phyloP scores from a whole-genome alignment of 1,140 invertebrate species.

The Drosophila bifasciata region DNA sequence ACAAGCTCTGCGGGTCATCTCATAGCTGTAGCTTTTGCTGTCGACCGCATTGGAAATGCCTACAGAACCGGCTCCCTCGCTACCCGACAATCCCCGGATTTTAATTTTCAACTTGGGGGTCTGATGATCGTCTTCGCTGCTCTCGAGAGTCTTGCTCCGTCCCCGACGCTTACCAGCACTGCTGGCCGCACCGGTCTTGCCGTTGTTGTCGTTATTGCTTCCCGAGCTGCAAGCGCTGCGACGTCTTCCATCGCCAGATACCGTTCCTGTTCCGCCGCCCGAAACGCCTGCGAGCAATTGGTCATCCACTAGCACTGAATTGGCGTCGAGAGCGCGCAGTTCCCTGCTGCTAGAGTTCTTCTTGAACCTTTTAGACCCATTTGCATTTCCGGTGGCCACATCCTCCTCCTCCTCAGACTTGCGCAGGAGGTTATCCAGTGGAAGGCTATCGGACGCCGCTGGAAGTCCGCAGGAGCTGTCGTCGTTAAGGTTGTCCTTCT shows the following conservation, averaged over 20 bases:
- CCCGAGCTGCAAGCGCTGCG: constrained; percentile 84
- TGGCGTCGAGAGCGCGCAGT: constrained; percentile 83
- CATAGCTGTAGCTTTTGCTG: constrained; percentile 63
- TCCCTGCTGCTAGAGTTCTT: constrained; percentile 84
- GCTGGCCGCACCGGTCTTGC: constrained; percentile 69
- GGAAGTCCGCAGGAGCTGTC: constrained; percentile 86
- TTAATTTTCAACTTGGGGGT: constrained; percentile 93
- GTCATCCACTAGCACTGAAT: constrained; percentile 56
- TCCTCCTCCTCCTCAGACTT: constrained; percentile 74
- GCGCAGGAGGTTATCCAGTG: constrained; percentile 57
- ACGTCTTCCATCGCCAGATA: constrained; percentile 81
- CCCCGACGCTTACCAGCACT: constrained; percentile 79
- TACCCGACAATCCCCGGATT: constrained; percentile 86
- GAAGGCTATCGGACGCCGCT: constrained; percentile 68
- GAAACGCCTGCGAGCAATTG: constrained; percentile 83
- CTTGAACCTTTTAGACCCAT: constrained; percentile 85
- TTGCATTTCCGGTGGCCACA: constrained; percentile 85
- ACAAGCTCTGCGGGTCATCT: constrained; percentile 84
- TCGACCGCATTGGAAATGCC: constrained; percentile 85
- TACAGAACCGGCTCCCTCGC: constrained; percentile 63
- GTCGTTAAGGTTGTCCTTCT: constrained; percentile 92
- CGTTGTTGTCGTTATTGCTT: constrained; percentile 77
- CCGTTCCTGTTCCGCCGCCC: constrained; percentile 39
- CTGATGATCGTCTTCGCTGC: constrained; percentile 81
- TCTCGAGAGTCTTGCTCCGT: constrained; percentile 83